A percentile compares a stretch with the other conserved stretches of the same genome.
Evolutionary conservation across 2,113 vertebrate species (phyloP).

Genomic region (Rhynchomys soricoides): DNA sequence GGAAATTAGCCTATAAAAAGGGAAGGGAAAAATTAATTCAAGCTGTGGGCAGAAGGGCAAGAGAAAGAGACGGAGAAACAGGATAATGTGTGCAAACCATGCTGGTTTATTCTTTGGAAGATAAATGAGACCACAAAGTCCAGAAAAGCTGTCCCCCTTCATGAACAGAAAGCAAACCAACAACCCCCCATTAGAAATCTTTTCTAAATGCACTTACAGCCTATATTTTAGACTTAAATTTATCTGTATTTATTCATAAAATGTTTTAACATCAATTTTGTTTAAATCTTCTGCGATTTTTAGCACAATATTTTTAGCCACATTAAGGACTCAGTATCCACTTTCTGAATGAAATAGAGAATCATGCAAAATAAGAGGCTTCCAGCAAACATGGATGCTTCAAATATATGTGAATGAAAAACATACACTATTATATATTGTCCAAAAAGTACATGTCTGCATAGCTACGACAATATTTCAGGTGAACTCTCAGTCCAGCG

Average conservation of each 20-base stretch:
- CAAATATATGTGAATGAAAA: conserved; percentile 6
- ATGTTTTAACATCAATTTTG: conserved; percentile 30
- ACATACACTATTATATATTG: neutral
- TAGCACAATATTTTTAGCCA: conserved; percentile 1
- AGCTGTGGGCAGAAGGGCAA: neutral
- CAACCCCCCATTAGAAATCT: neutral
- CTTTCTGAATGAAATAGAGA: conserved; percentile 45
- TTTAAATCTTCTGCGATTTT: conserved; percentile 46
- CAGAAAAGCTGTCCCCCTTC: neutral
- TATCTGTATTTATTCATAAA: conserved; percentile 35
- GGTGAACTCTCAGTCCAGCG: neutral
- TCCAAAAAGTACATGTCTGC: neutral
- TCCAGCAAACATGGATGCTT: neutral
- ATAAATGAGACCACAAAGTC: neutral
- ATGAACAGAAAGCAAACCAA: neutral
- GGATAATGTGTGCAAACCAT: neutral
- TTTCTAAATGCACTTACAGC: neutral
- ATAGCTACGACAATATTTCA: neutral
- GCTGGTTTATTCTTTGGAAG: neutral
- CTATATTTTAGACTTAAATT: conserved; percentile 50
- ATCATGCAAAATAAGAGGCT: conserved; percentile 8
- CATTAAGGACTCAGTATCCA: neutral
- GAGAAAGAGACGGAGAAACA: neutral
- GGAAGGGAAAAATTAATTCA: neutral
- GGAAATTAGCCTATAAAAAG: neutral